Conservation (phyloP, 2,113 vertebrate genomes). For the Eidolon helvum region DNA sequence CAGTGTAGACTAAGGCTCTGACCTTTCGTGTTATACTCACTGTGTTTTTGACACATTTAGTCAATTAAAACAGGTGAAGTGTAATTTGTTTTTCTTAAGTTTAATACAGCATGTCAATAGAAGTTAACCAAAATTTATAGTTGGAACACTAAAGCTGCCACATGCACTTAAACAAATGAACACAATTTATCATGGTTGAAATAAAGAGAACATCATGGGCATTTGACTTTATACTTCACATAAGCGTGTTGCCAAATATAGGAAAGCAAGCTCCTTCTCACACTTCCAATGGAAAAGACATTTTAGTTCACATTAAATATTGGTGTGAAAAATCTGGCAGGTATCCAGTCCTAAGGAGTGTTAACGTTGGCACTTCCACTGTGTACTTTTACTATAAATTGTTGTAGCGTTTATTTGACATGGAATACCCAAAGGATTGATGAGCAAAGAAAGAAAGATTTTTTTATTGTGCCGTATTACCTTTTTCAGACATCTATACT, state of each 20-base stretch:
- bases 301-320: slow-evolving; percentile 92
- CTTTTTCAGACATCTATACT: slow-evolving; percentile 94
- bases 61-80: slow-evolving; percentile 90
- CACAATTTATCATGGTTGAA: slow-evolving; percentile 89
- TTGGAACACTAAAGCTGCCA: slow-evolving; percentile 94
- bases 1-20: slow-evolving; percentile 85
- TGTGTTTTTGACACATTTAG: slow-evolving; percentile 91
- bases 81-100: slow-evolving; percentile 92
- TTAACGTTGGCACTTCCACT: slow-evolving; percentile 95
- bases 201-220: slow-evolving; percentile 88
- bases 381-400: slow-evolving; percentile 94
- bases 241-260: slow-evolving; percentile 92
- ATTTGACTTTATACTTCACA: slow-evolving; percentile 86
- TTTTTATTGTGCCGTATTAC: slow-evolving; percentile 92
- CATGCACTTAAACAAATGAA: slow-evolving; percentile 92
- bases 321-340: slow-evolving; percentile 91
- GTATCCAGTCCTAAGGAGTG: slow-evolving; percentile 91
- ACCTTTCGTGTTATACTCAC: slow-evolving; percentile 87
- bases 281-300: slow-evolving; percentile 91
- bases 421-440: slow-evolving; percentile 93
- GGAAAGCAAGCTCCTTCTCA: slow-evolving; percentile 90
- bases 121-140: slow-evolving; percentile 92
- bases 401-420: slow-evolving; percentile 95
- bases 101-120: slow-evolving; percentile 91
- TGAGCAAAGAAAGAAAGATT: slow-evolving; percentile 89